Base-by-base conservation (phyloP, 2,888 invertebrate species). In the Drosophila quasianomalipes region DNA sequence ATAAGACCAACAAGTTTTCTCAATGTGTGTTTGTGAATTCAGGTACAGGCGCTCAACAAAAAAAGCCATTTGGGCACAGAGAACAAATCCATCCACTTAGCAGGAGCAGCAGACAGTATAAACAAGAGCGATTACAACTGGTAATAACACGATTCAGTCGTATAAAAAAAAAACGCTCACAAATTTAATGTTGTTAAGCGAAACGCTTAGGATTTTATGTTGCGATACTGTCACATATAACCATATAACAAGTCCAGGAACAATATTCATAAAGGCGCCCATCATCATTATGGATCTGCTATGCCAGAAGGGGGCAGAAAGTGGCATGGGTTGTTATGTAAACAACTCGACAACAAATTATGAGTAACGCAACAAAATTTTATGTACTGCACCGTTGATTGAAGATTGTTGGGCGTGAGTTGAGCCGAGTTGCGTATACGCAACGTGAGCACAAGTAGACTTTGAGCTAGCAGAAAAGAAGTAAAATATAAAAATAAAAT, bases 91-190 rank as follows among this genome's bases (percentile, higher is more conserved):
- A 88, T 76, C 74, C 72, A 79, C 70, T 81, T 79, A 67, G 53
- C 60, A 37, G 22, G 39, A 31, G n/a, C 37, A 51, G 41, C 51
- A n/a, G 54, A 53, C 35, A 33, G 51, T 22, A 69, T 80, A 80
- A 80, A 80, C 55, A 30, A 10, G 51, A 57, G 59, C 81, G 83
- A 85, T 85, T 85, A 85, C 89, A 88, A 59, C 71, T 57, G 80
- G 85, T 82, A 82, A 86, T 89, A 84, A 89, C 85, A 85, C 89
- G 85, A 85, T 84, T 69, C 78, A 82, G 78, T 68, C 85, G 74
- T 85, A 85, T 85, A 85, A 82, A 57, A 86, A 84, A 39, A 30
- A 31, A 41, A 72, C 30, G 67, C 70, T 59, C 66, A 81, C 85
- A 81, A 85, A 88, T 85, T 85, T 88, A 79, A 87, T 79, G 84